Percentiles rank a stretch among this genome's conserved stretches.
phyloP scores from a whole-genome alignment of 2,113 vertebrate species.

The Hemichromis elongatus region DNA sequence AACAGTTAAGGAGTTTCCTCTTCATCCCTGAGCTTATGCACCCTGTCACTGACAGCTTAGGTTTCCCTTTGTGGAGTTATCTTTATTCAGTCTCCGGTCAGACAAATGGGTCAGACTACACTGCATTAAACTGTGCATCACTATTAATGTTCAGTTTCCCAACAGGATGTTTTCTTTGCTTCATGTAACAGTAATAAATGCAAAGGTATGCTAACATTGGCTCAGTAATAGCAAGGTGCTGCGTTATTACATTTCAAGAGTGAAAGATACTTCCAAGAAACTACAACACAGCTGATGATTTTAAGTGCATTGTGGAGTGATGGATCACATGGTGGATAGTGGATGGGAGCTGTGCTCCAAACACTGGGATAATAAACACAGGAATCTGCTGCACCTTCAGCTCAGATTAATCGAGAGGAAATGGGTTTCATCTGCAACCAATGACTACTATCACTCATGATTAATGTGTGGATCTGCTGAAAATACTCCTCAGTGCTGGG shows the following conservation, averaged over 20 bases:
- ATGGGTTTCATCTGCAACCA: slow-evolving; percentile 63
- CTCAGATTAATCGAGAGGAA: slow-evolving; percentile 51
- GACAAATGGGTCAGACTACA: slow-evolving; percentile 27
- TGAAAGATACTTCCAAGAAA: slow-evolving; percentile 17
- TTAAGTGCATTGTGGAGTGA: slow-evolving; percentile 1
- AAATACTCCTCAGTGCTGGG: slow-evolving; percentile 20
- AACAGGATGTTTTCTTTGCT: slow-evolving; percentile 45
- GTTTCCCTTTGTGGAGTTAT: slow-evolving; percentile 45
- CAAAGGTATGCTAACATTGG: neutral
- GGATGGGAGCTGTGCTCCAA: neutral
- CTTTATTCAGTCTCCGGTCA: slow-evolving; percentile 30
- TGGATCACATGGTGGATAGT: slow-evolving; percentile 5
- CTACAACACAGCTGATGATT: neutral
- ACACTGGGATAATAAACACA: slow-evolving; percentile 49
- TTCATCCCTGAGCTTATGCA: slow-evolving; percentile 42
- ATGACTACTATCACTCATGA: slow-evolving; percentile 56
- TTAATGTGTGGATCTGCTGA: slow-evolving; percentile 47
- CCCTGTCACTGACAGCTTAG: slow-evolving; percentile 31
- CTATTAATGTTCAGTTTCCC: slow-evolving; percentile 29
- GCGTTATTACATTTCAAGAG: slow-evolving; percentile 25
- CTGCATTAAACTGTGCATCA: slow-evolving; percentile 25
- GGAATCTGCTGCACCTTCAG: slow-evolving; percentile 39
- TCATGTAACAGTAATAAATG: slow-evolving; percentile 30
- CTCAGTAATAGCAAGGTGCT: slow-evolving; percentile 5
- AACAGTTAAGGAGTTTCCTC: slow-evolving; percentile 50